Base-by-base conservation (phyloP, 2,113 vertebrate species). In the Cyanoramphus novaezelandiae region DNA sequence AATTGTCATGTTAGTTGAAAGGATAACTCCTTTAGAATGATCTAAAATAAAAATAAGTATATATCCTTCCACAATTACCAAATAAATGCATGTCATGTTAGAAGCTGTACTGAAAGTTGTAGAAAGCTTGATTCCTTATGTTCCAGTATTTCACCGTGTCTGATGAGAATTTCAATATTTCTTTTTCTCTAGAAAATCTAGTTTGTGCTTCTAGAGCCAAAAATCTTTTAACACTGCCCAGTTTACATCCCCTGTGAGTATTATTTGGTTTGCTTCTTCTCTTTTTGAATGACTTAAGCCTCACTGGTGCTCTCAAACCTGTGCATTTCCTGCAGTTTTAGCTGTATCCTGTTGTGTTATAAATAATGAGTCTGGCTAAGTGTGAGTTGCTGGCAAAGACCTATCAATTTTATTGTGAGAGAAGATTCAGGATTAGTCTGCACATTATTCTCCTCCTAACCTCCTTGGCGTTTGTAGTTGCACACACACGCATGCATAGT, bases 331-430 rank as follows among this genome's bases (percentile, higher is more conserved):
- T 43, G 11, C 18, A 62, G 31, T 65, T 88, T 84, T 91, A 62
- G 74, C 24, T 67, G 31, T 67, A 53, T 84, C 47, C 33, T 52
- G 2, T 63, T 44, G 49, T 63, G 24, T 84, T 91, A 72, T 59
- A 93, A 96, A 88, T 95, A 93, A 91, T 46, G 12, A 92, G 29
- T 57, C 21, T 78, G 35, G 13, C n/a, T 70, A 68, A 59, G 80
- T 69, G 75, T 62, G 72, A 71, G 37, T 50, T 79, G 20, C 50
- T 92, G 80, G 31, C 23, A 80, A 65, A 91, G 33, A 15, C 9
- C 68, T 74, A 57, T 35, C 47, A 27, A n/a, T 67, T 88, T 78
- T 69, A 44, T 52, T 44, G 25, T 44, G 52, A 88, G 33, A 76
- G 47, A 80, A n/a, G 43, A 27, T 59, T 72, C 41, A 37, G 12